Evolutionary conservation across 1,140 invertebrate species (phyloP).

Genomic region (Pectinophora gossypiella): DNA sequence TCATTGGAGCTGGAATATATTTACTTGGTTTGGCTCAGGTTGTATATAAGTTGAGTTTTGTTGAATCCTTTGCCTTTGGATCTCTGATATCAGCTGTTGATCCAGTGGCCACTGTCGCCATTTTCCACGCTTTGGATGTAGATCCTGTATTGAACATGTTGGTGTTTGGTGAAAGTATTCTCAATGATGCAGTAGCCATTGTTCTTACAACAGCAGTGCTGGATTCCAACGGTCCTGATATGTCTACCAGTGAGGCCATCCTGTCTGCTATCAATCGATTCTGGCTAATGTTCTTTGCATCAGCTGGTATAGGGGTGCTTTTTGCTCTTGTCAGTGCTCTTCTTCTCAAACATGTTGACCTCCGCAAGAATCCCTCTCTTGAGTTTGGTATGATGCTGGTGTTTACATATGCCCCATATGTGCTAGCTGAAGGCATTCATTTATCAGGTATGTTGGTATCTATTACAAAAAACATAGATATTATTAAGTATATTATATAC

Average conservation of each 20-base stretch:
- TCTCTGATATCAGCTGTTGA: conserved; percentile 99
- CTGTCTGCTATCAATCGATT: conserved; percentile 94
- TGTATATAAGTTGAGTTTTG: conserved; percentile 93
- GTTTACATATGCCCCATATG: conserved; percentile 98
- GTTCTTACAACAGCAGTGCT: conserved; percentile 94
- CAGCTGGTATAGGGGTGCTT: conserved; percentile 96
- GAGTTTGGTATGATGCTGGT: conserved; percentile 99
- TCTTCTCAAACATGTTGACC: conserved; percentile 95
- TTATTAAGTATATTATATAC: too few relatives aligned
- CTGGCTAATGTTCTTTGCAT: conserved; percentile 98
- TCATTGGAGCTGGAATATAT: conserved; percentile 96
- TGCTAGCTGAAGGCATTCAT: conserved; percentile 97
- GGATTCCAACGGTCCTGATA: conserved; percentile 84
- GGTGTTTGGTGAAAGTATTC: conserved; percentile 98
- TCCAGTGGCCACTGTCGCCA: conserved; percentile 98
- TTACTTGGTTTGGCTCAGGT: conserved; percentile 91
- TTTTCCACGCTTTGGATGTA: conserved; percentile 97
- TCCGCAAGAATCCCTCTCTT: conserved; percentile 97
- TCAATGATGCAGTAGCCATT: conserved; percentile 99
- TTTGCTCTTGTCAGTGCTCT: conserved; percentile 96
- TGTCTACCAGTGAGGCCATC: conserved; percentile 88
- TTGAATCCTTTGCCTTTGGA: conserved; percentile 99
- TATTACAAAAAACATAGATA: conserved; percentile 1
- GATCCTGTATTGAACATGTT: conserved; percentile 98
- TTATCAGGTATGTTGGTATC: conserved; percentile 84